Conservation (phyloP, 2,113 vertebrate genomes). For the Mastomys coucha region DNA sequence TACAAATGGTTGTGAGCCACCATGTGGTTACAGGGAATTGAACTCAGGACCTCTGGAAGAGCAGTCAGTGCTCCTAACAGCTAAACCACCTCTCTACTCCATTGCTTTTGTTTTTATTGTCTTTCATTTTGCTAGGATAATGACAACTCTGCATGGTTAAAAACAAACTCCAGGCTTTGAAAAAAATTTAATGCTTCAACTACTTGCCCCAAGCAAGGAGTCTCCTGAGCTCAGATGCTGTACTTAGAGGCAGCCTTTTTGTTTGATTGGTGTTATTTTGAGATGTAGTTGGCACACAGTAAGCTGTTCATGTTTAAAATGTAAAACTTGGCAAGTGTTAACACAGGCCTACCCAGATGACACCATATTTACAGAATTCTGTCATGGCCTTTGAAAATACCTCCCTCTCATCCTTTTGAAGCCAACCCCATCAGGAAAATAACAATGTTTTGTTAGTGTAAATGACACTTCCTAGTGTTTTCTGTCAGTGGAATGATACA, state of each 20-base stretch:
- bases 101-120: not conserved
- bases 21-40: no score
- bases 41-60: no score
- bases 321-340: not conserved
- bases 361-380: not conserved
- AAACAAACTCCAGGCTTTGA: not conserved
- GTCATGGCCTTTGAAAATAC: not conserved
- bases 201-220: not conserved
- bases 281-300: not conserved
- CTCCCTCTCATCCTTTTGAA: not conserved
- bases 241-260: not conserved
- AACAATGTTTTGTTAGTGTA: not conserved
- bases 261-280: slow-evolving; percentile 33
- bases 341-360: not conserved
- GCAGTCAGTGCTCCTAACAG: no score
- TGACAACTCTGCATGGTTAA: not conserved
- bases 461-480: slow-evolving; percentile 37
- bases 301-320: not conserved
- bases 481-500: not conserved
- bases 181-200: not conserved
- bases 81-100: no score
- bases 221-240: not conserved
- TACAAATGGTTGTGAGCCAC: no score
- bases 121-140: not conserved
- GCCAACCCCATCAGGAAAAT: not conserved